Base-by-base conservation (phyloP, 2,888 invertebrate genomes). In the Leptopterna dolabrata region DNA sequence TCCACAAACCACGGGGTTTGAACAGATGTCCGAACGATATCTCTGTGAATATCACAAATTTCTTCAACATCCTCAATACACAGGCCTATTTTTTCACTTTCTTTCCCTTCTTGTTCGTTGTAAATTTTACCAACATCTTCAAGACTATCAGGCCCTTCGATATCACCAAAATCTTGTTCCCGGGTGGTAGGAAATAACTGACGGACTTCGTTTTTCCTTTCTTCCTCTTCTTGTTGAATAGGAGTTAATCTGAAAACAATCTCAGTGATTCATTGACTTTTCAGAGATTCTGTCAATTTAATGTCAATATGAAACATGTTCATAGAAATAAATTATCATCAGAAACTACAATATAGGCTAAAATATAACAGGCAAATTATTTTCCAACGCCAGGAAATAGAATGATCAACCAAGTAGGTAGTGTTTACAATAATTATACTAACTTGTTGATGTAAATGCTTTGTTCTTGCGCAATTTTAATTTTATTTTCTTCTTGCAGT, bases 401-500 rank as follows among this genome's bases (percentile, higher is more conserved):
- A n/a, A n/a, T n/a, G n/a, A n/a, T n/a, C n/a, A n/a, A n/a, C n/a
- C n/a, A n/a, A n/a, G 43, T 43, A 43, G 43, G 43, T 43, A 43
- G 43, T 43, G 43, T 43, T 43, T 4, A 11, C n/a, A n/a, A n/a
- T n/a, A n/a, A 24, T 83, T 16, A n/a, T 19, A 45, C 95, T 91
- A 94, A 94, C 94, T 94, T 95, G 13, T 94, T 95, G 87, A 95
- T 95, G 91, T 96, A 96, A 73, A 97, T 92, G 89, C 95, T 95
- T 84, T 96, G 96, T 88, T 96, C 95, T 90, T 96, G 96, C 83
- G 94, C 93, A 89, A 95, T 94, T 90, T 94, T 94, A 90, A 93
- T 93, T 89, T 94, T 94, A 24, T 94, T 93, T 36, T 94, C 94
- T 80, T 94, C 94, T 90, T 96, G 95, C 90, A 97, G 96, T 87